Conservation (phyloP, 2,113 vertebrate species). For the Hiodon alosoides region DNA sequence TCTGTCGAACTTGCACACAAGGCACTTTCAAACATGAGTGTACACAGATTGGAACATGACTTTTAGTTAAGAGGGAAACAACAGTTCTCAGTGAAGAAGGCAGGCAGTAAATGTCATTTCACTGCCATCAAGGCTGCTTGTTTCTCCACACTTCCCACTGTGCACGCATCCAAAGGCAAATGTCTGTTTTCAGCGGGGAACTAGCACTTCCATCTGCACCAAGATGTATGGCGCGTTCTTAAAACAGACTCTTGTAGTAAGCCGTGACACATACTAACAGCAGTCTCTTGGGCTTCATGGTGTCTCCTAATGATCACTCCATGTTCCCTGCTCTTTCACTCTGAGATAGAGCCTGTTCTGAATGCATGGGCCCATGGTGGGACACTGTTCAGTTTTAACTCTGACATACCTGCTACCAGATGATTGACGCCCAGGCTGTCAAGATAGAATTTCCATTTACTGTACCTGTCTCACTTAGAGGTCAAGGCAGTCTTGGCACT, state of each 20-base stretch:
- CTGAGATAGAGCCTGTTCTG: not conserved
- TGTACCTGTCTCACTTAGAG: too few relatives aligned
- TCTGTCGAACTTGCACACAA: slow-evolving; percentile 4
- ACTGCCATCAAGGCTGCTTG: not conserved
- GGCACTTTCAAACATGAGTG: slow-evolving; percentile 15
- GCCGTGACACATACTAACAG: not conserved
- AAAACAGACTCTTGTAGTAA: not conserved
- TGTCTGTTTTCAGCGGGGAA: slow-evolving; percentile 2
- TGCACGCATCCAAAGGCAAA: not conserved
- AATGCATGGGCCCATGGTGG: not conserved
- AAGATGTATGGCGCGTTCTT: not conserved
- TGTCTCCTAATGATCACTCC: not conserved
- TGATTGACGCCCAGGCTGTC: not conserved
- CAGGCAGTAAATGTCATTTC: slow-evolving; percentile 1
- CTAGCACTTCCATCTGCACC: slow-evolving; percentile 13
- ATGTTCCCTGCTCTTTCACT: not conserved
- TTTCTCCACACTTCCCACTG: slow-evolving; percentile 1
- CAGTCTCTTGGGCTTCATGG: not conserved
- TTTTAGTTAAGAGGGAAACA: slow-evolving; percentile 9
- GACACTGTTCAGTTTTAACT: not conserved
- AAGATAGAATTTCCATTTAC: too few relatives aligned
- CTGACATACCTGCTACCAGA: not conserved
- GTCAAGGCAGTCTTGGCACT: not conserved
- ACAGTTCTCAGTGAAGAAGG: slow-evolving; percentile 7
- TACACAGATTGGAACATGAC: not conserved